Evolutionary conservation across 2,888 invertebrate species (phyloP).

Genomic region (Arctia plantaginis): DNA sequence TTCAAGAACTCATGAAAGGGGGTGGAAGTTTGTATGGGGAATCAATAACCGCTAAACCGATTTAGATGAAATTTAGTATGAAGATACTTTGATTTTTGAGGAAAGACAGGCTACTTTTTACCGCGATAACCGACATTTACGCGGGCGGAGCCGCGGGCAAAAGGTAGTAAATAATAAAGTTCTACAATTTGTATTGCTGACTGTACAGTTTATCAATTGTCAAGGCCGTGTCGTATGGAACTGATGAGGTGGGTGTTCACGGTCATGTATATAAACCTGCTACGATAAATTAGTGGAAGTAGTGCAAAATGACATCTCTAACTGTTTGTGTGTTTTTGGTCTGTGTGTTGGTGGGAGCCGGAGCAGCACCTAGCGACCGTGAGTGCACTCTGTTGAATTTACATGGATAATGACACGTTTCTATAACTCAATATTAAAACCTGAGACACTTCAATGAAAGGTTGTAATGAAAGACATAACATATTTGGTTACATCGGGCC

Average conservation of each 20-base stretch:
- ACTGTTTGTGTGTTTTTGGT: slow-evolving; percentile 62
- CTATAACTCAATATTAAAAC: neutral
- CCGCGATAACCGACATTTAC: too few relatives aligned
- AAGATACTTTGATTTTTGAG: too few relatives aligned
- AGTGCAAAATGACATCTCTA: slow-evolving; percentile 70
- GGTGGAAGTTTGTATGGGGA: too few relatives aligned
- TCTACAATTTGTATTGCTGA: slow-evolving; percentile 1
- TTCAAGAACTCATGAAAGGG: too few relatives aligned
- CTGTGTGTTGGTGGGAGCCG: slow-evolving; percentile 58
- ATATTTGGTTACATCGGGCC: too few relatives aligned
- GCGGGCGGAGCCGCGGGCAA: too few relatives aligned
- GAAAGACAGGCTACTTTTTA: too few relatives aligned
- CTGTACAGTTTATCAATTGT: slow-evolving; percentile 65
- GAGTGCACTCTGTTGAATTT: slow-evolving; percentile 54
- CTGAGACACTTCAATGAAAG: too few relatives aligned
- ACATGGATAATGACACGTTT: neutral
- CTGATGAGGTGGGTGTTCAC: slow-evolving; percentile 77
- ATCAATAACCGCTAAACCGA: too few relatives aligned
- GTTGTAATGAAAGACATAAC: too few relatives aligned
- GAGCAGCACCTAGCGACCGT: slow-evolving; percentile 75
- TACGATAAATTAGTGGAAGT: slow-evolving; percentile 67
- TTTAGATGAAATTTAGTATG: too few relatives aligned
- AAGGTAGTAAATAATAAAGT: too few relatives aligned
- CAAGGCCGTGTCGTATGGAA: slow-evolving; percentile 74
- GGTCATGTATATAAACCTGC: slow-evolving; percentile 79